Percentiles rank a stretch among this genome's conserved stretches.
These are phyloP conservation scores for Toxotes lorentzi DNA, from an alignment of 2,797 vertebrate genomes.

Conservation along the genomic window DNA sequence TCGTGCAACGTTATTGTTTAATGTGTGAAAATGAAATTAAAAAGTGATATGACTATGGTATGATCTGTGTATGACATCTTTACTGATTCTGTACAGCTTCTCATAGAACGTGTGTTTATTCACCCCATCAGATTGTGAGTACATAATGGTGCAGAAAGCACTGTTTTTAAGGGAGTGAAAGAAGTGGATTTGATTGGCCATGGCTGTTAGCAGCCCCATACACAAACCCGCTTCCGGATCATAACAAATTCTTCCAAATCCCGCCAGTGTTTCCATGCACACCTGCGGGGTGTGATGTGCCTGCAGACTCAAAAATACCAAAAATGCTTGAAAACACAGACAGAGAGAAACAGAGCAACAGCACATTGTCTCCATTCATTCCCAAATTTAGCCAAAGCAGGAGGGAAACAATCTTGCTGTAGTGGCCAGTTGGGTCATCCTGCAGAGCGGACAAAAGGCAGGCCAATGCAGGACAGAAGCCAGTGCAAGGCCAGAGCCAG, in stretches of 20 bases:
- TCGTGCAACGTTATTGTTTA: neutral
- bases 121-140: neutral
- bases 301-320: constrained; percentile 4
- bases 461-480: constrained; percentile 44
- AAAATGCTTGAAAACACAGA: neutral
- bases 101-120: constrained; percentile 2
- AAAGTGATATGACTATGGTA: neutral
- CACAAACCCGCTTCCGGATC: constrained; percentile 6
- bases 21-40: neutral
- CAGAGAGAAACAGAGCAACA: neutral
- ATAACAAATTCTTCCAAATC: neutral
- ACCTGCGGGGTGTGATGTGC: neutral
- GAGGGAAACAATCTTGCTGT: constrained; percentile 12
- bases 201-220: neutral
- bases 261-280: neutral
- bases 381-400: constrained; percentile 49
- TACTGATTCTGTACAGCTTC: neutral
- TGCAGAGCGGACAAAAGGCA: constrained; percentile 55
- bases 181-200: neutral
- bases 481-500: constrained; percentile 44
- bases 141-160: neutral
- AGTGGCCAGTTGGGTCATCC: constrained; percentile 42
- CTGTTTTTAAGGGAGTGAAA: neutral
- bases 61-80: neutral
- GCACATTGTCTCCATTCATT: constrained; percentile 36